phyloP scores from a whole-genome alignment of 1,140 invertebrate genomes.

The Aphidius gifuensis region DNA sequence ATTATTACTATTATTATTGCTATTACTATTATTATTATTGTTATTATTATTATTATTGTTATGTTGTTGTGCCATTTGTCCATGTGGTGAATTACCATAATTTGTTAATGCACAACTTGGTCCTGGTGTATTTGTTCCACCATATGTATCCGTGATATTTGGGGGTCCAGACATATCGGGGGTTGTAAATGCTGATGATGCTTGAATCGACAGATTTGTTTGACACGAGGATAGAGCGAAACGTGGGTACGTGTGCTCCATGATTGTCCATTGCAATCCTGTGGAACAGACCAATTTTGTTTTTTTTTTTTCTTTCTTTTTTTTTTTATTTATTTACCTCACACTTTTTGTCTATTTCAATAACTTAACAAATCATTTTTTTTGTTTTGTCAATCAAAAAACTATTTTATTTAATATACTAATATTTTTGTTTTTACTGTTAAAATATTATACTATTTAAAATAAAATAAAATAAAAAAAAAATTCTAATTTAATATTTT shows the following conservation, averaged over 20 bases:
- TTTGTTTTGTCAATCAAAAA: no score
- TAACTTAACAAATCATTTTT: no score
- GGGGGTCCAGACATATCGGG: conserved; percentile 51
- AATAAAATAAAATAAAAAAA: background rate
- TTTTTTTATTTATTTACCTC: conserved; percentile 7
- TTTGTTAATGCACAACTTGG: conserved; percentile 44
- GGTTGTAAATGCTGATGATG: conserved; percentile 48
- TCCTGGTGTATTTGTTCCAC: conserved; percentile 38
- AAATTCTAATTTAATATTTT: conserved; percentile 2
- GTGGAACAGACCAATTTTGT: conserved; percentile 54
- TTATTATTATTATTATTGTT: conserved; percentile 31
- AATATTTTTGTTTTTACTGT: conserved; percentile 25
- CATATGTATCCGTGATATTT: conserved; percentile 46
- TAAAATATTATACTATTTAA: conserved; percentile 17
- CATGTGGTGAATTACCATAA: conserved; percentile 43
- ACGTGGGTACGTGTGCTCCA: conserved; percentile 66
- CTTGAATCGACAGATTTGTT: conserved; percentile 57
- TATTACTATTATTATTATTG: conserved; percentile 32
- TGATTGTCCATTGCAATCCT: conserved; percentile 70
- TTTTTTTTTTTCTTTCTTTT: conserved; percentile 31
- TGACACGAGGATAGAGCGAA: conserved; percentile 62
- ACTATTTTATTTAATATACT: no score
- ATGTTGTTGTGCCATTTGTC: conserved; percentile 17
- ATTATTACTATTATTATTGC: conserved; percentile 33
- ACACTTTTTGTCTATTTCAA: background rate